Base-by-base conservation (phyloP, 2,113 vertebrate genomes). In the Daboia siamensis region DNA sequence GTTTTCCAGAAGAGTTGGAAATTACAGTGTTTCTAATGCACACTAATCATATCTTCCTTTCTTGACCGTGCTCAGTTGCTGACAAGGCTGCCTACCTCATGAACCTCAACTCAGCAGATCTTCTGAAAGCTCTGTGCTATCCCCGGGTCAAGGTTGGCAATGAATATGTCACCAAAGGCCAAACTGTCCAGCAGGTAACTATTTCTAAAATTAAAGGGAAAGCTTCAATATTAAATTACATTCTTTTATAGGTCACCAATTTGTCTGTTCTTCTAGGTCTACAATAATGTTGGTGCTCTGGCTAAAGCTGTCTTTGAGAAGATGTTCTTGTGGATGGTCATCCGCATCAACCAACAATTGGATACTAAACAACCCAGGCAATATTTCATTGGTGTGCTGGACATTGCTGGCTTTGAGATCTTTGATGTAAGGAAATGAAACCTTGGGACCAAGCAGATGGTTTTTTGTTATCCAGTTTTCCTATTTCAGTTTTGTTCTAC, bases 91-190 rank as follows among this genome's bases (percentile, higher is more conserved):
- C 98, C 12, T 98, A 98, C 90, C 97, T 98, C 89, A 98, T 98
- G 97, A 97, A 95, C 90, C 95, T 98, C 94, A 98, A 98, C 96
- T 98, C 98, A 95, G 98, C 98, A 59, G 98, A 98, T 95, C 97
- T 98, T 74, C 97, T 99, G 86, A 98, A 98, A 95, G 98, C 97
- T 93, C 97, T 98, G 69, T 98, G 98, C 95, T 98, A 97, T 90
- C 98, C 98, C 59, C 98, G 98, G 92, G 98, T 98, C 86, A 98
- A 98, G 96, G 98, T 98, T 0, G 98, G 98, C 93, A 98, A 98
- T 74, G 92, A 92, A 26, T 92, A 21, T 61, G 92, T 92, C 74
- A 92, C 92, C 88, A 92, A 92, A 90, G 92, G 98, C 90, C 98
- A 99, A 94, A 98, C 97, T 59, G 98, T 99, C 61, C 98, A 98